phyloP scores from a whole-genome alignment of 2,888 invertebrate species.

The Lottia scabra region DNA sequence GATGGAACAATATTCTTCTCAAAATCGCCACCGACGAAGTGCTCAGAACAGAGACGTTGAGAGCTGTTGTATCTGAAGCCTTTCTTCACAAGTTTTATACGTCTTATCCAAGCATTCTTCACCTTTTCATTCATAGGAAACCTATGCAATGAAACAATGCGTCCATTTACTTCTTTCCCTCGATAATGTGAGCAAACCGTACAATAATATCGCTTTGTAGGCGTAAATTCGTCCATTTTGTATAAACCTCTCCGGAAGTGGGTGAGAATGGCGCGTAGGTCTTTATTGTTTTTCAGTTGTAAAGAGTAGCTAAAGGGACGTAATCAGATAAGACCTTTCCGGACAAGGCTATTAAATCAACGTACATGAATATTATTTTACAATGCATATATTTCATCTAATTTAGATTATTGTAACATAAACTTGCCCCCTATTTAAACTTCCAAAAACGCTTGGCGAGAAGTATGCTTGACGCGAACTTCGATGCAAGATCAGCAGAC shows the following conservation, averaged over 20 bases:
- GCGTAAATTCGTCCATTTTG: background rate
- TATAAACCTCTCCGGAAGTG: background rate
- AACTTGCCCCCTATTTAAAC: no score
- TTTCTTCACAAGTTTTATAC: background rate
- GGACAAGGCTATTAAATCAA: constrained; percentile 1
- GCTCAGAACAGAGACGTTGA: background rate
- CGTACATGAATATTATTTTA: no score
- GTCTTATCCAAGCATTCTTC: background rate
- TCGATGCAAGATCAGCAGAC: no score
- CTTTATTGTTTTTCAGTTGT: background rate
- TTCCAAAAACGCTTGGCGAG: no score
- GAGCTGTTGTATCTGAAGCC: background rate
- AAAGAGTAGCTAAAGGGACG: background rate
- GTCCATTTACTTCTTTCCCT: constrained; percentile 1
- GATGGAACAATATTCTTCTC: background rate
- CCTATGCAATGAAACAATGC: background rate
- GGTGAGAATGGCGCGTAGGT: background rate
- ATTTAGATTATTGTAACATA: no score
- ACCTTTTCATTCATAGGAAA: background rate
- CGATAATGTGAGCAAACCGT: background rate
- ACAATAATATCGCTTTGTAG: background rate
- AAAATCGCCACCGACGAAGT: background rate
- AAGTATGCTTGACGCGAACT: no score
- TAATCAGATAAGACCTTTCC: background rate
- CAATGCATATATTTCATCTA: background rate